Evolutionary conservation across 1,140 invertebrate genomes (phyloP), one percentile per base, ranked within the genome.

Genomic region (Propsilocerus akamusi): DNA sequence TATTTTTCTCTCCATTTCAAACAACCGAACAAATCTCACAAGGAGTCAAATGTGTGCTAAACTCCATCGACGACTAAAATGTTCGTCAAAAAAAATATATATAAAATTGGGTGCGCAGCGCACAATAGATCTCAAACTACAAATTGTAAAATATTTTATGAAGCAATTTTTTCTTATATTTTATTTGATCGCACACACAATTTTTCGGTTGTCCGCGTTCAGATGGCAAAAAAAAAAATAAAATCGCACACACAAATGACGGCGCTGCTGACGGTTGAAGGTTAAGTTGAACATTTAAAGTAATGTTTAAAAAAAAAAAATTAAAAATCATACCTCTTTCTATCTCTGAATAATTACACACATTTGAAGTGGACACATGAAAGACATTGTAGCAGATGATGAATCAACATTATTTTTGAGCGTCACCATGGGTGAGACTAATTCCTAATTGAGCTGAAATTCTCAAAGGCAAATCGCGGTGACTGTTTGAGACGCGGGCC

Each of bases 251-350:
- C 17, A 41, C 22, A 41, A 41, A 41, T 41, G 34, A 41, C 34
- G 22, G 34, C 34, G 14, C 34, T 20, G 34, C 17, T 41, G 34
- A 41, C 34, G 34, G 34, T 41, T 41, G 34, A 41, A 41, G 34
- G 34, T 41, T 41, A 41, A 41, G 34, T 41, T 41, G 34, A 41
- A 10, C 34, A 41, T 41, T 41, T 41, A 41, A 41, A 22, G 34
- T 12, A 30, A 30, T 30, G 2, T 30, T 30, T 7, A 30, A 30
- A 30, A 30, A 3, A 30, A 2, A 12, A 12, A 12, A n/a, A 8
- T 12, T 12, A 30, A 30, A 30, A 12, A 30, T 30, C 14, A 12
- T 30, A 3, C 7, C 28, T 30, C 11, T 10, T 30, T 30, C 10
- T n/a, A 30, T 30, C 2, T 30, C 2, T n/a, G 28, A 30, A n/a